Base-by-base conservation (phyloP, 2,888 invertebrate genomes). In the Morinoia aosen region DNA sequence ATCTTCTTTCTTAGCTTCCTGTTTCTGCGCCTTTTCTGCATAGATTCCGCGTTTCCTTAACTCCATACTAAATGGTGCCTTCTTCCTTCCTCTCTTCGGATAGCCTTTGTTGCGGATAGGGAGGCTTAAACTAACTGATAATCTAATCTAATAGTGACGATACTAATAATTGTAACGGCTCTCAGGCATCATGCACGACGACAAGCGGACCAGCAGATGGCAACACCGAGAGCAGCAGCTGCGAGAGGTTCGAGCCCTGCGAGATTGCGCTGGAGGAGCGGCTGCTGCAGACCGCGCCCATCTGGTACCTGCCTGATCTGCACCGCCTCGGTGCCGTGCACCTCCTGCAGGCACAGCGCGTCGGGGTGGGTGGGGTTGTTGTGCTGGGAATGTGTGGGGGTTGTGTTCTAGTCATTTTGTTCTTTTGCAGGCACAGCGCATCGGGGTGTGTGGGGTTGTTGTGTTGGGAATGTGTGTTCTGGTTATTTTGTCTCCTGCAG, bases 291-390 rank as follows among this genome's bases (percentile, higher is more conserved):
- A 98, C 99, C 64, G 99, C 99, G 97, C 99, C 99, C 91, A 98
- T 99, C 97, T 99, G 99, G 99, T 99, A 99, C 97, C 98, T 99
- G 96, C 99, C 99, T 0, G 99, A 99, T 88, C 98, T 99, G 95
- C 99, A 99, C 97, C 98, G 99, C 97, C 98, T 99, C 95, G 99
- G 99, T 11, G 99, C 99, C 58, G 98, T 99, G 97, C 99, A 99
- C 97, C 98, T 99, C 97, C 98, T 99, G 95, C 99, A 99, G 97
- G 98, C 99, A 97, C 98, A 99, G 97, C 98, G 99, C 94, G 97
- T 97, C 76, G 97, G 97, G 97, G 97, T 97, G 97, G 96, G 97
- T 96, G 56, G 56, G 2, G 48, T 48, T 48, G 5, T 48, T 48
- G 2, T 48, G 48, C 5, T 94, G 96, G 96, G n/a, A 19, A 39